These are phyloP conservation scores for Agraylea sexmaculata DNA, from an alignment of 1,140 invertebrate genomes.

Conservation along the genomic window DNA sequence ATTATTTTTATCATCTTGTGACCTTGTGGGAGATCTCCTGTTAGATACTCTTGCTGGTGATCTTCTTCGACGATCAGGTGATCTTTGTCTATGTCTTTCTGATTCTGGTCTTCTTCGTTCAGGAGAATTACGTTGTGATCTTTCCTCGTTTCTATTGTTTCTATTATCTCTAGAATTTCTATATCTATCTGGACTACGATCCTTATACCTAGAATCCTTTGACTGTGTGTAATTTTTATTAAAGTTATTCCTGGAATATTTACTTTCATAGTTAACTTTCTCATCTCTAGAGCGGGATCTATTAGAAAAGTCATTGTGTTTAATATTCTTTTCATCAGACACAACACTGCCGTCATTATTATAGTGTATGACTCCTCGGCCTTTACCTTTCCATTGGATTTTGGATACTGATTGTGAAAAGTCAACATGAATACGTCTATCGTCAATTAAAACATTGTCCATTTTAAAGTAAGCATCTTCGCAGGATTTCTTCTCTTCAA, in stretches of 20 bases:
- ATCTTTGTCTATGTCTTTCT: neutral
- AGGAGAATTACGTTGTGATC: neutral
- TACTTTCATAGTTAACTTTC: neutral
- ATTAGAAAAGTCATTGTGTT: conserved; percentile 2
- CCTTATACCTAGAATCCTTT: neutral
- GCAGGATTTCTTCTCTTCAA: conserved; percentile 87
- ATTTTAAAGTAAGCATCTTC: conserved; percentile 99
- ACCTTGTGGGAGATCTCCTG: too few relatives aligned
- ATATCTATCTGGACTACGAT: conserved; percentile 1
- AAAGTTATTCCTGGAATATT: neutral
- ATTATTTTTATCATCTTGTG: too few relatives aligned
- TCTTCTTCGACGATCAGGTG: conserved; percentile 1
- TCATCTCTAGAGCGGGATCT: neutral
- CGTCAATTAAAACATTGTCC: conserved; percentile 99
- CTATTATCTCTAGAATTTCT: neutral
- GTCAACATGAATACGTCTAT: conserved; percentile 96
- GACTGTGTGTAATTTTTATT: neutral
- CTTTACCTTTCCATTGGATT: conserved; percentile 78
- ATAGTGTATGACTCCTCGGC: conserved; percentile 51
- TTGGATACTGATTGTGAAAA: conserved; percentile 98
- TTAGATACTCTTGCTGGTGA: conserved; percentile 3
- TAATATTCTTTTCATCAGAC: too few relatives aligned
- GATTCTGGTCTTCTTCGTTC: neutral
- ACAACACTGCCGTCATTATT: too few relatives aligned
- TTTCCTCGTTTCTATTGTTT: conserved; percentile 1